phyloP scores from a whole-genome alignment of 2,888 invertebrate species.

The Malthinus flaveolus region DNA sequence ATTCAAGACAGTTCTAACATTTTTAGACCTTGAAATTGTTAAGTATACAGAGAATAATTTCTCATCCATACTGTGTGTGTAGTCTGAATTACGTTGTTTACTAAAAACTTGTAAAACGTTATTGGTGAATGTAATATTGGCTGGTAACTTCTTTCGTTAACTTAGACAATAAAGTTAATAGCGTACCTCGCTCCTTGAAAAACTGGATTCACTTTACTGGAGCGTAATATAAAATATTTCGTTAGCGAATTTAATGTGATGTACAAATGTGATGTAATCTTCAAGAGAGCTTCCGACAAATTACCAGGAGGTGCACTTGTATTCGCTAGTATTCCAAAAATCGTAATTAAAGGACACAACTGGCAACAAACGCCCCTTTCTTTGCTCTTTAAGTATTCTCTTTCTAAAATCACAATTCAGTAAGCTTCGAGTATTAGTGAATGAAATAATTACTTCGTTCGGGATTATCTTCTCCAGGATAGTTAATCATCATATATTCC shows the following conservation, averaged over 20 bases:
- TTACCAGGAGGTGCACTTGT: constrained; percentile 58
- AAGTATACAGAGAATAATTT: too few species aligned
- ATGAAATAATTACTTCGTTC: constrained; percentile 43
- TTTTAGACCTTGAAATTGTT: too few species aligned
- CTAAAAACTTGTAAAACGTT: too few species aligned
- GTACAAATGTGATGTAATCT: constrained; percentile 60
- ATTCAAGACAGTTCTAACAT: too few species aligned
- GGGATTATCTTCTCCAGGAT: constrained; percentile 42
- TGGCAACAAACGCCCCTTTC: constrained; percentile 64
- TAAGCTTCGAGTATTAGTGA: too few species aligned
- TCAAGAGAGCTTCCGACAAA: constrained; percentile 60
- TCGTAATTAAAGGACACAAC: constrained; percentile 59
- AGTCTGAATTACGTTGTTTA: too few species aligned
- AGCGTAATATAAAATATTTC: constrained; percentile 62
- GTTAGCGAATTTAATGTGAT: constrained; percentile 60
- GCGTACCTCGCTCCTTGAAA: constrained; percentile 58
- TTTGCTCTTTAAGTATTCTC: constrained; percentile 56
- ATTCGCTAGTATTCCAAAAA: constrained; percentile 58
- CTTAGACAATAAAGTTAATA: too few species aligned
- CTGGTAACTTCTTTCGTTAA: too few species aligned
- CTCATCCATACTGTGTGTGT: too few species aligned
- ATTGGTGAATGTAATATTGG: too few species aligned
- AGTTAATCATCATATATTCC: constrained; percentile 47
- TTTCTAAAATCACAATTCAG: constrained; percentile 40
- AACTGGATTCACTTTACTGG: constrained; percentile 54